phyloP scores from a whole-genome alignment of 2,113 vertebrate species.

The Epinephelus fuscoguttatus region DNA sequence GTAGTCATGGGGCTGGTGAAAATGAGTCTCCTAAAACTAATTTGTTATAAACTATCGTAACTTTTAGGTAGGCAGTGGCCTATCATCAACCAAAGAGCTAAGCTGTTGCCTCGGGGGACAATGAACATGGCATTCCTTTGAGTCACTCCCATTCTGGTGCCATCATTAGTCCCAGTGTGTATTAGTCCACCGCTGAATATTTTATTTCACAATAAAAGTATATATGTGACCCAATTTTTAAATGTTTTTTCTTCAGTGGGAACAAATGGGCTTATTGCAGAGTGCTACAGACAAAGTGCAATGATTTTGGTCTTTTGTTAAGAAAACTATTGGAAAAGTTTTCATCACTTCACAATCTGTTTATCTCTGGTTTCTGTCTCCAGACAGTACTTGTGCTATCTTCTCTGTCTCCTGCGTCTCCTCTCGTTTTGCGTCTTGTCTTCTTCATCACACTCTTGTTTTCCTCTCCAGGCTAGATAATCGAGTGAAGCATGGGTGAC shows the following conservation, averaged over 20 bases:
- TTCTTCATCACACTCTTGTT: conserved; percentile 36
- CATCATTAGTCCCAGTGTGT: background rate
- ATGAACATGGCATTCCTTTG: background rate
- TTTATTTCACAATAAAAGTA: background rate
- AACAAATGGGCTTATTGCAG: background rate
- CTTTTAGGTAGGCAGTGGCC: background rate
- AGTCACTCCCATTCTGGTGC: background rate
- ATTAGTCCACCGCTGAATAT: background rate
- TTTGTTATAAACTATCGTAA: background rate
- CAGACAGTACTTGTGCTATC: background rate
- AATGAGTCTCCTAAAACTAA: background rate
- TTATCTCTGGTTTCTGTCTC: background rate
- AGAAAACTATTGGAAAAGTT: background rate
- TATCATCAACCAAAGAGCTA: background rate
- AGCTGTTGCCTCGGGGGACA: too few species aligned
- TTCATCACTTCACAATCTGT: background rate
- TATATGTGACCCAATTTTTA: background rate
- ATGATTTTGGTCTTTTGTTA: background rate
- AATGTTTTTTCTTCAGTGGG: background rate
- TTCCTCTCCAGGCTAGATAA: conserved; percentile 85
- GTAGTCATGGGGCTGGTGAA: background rate
- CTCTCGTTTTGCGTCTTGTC: background rate
- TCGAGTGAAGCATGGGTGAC: conserved; percentile 94
- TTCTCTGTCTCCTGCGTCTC: background rate
- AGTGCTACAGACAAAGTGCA: background rate